Conservation (phyloP, 1,140 invertebrate species). For the Uloborus diversus region DNA sequence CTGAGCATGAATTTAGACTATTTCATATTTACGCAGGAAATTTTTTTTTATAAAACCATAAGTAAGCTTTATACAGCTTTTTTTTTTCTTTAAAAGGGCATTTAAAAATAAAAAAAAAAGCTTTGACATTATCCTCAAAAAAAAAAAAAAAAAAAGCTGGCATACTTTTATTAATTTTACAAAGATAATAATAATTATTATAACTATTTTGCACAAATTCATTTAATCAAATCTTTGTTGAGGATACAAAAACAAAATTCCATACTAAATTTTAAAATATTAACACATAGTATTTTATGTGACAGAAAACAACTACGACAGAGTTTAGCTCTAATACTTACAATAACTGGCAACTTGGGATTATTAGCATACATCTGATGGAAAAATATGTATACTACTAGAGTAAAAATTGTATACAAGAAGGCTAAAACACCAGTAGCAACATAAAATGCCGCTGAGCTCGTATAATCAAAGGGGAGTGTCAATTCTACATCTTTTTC, state of each 20-base stretch:
- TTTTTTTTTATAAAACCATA: no score
- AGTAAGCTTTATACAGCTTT: no score
- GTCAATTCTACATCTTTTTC: not conserved
- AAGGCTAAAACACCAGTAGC: constrained; percentile 76
- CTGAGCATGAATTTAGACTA: no score
- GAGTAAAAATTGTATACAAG: constrained; percentile 70
- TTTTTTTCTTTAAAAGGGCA: no score
- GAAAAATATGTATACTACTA: constrained; percentile 71
- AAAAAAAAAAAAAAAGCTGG: not conserved
- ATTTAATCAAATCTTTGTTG: not conserved
- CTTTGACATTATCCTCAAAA: no score
- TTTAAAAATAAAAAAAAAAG: no score
- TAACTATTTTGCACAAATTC: not conserved
- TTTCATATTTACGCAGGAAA: no score
- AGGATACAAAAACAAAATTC: not conserved
- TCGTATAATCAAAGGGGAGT: constrained; percentile 68
- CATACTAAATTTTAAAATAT: not conserved
- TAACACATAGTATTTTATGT: no score
- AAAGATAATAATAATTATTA: not conserved
- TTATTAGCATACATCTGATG: constrained; percentile 72
- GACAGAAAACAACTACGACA: not conserved
- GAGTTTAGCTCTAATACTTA: not conserved
- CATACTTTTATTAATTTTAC: not conserved
- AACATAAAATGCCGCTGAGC: constrained; percentile 75
- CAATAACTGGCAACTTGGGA: constrained; percentile 66